phyloP scores from a whole-genome alignment of 2,797 vertebrate genomes.

The Pseudomugil tenellus region DNA sequence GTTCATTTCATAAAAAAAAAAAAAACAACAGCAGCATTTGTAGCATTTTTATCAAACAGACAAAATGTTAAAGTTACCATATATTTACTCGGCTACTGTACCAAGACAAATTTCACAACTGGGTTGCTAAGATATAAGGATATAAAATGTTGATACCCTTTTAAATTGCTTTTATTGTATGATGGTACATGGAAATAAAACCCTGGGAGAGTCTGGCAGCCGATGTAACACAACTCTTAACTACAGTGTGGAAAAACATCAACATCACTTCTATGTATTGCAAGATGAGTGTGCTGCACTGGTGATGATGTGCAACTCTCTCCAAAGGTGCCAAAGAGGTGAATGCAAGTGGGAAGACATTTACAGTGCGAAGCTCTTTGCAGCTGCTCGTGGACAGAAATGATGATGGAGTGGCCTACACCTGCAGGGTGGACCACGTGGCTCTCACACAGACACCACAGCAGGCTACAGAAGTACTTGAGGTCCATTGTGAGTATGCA shows the following conservation, averaged over 20 bases:
- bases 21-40: too few relatives aligned
- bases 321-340: conserved; percentile 91
- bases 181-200: neutral
- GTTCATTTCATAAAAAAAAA: too few relatives aligned
- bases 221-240: neutral
- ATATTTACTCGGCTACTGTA: neutral
- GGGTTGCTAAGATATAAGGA: neutral
- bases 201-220: conserved; percentile 9
- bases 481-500: conserved; percentile 96
- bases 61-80: neutral
- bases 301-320: conserved; percentile 57
- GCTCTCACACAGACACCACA: conserved; percentile 90
- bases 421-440: conserved; percentile 96
- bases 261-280: conserved; percentile 2
- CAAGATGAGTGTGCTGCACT: conserved; percentile 40
- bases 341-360: conserved; percentile 94
- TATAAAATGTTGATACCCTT: neutral
- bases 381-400: conserved; percentile 92
- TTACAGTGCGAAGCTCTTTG: conserved; percentile 94
- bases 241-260: neutral
- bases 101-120: neutral
- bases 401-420: conserved; percentile 93
- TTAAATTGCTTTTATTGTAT: neutral
- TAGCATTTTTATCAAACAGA: neutral
- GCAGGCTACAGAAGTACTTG: conserved; percentile 93